Conservation (phyloP, 2,113 vertebrate species). For the Calidris pugnax region DNA sequence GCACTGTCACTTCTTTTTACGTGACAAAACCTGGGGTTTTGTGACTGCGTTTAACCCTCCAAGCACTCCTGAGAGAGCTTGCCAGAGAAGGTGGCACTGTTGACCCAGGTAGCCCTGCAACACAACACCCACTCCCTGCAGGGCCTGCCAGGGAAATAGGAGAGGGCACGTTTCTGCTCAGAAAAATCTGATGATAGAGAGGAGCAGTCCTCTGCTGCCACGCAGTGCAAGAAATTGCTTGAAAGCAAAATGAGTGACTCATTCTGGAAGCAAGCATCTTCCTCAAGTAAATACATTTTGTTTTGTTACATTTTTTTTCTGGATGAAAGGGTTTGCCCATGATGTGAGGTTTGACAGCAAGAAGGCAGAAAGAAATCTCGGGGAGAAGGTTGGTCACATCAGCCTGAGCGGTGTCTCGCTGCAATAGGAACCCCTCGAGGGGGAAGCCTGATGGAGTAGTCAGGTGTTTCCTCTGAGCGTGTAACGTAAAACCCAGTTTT, state of each 20-base stretch:
- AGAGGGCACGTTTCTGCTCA: not conserved
- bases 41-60: not conserved
- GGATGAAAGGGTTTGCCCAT: not conserved
- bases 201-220: not conserved
- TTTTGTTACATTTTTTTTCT: not conserved
- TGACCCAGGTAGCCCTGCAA: not conserved
- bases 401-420: rapidly evolving
- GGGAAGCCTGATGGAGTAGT: not conserved
- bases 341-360: not conserved
- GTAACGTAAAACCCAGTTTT: not conserved
- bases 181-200: not conserved
- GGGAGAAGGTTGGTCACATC: not conserved
- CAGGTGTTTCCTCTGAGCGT: not conserved
- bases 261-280: not conserved
- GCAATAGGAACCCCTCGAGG: not conserved
- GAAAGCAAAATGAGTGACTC: not conserved
- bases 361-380: not conserved
- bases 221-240: not conserved
- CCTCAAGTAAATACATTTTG: not conserved
- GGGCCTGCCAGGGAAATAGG: not conserved
- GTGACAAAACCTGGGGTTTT: not conserved
- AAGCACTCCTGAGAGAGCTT: rapidly evolving
- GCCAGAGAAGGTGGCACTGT: not conserved
- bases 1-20: not conserved
- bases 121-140: no score